A percentile compares a stretch with the other conserved stretches of the same genome.
Conservation (phyloP, 2,888 invertebrate species). For the Disparrhopalites patrizii region DNA sequence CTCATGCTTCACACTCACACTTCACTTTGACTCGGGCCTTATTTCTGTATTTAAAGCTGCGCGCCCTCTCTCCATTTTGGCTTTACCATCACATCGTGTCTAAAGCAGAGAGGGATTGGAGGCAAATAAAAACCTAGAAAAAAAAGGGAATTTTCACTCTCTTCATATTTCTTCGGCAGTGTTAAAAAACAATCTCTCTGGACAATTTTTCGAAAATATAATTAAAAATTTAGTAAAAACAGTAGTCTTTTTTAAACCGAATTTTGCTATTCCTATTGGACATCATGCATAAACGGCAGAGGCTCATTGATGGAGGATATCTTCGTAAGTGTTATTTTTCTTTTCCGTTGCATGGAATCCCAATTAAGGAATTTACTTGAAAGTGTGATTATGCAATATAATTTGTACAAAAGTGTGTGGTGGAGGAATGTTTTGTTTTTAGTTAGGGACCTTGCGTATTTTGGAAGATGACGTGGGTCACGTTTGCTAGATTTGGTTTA, state of each 20-base stretch:
- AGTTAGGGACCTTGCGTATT: too few relatives aligned
- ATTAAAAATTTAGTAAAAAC: background rate
- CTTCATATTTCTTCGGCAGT: background rate
- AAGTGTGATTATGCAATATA: background rate
- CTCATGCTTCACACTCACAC: too few relatives aligned
- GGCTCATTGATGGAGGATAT: conserved; percentile 10
- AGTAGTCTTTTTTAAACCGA: background rate
- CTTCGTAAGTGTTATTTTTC: conserved; percentile 17
- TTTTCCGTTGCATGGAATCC: background rate
- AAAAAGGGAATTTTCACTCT: background rate
- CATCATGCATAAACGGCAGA: conserved; percentile 14
- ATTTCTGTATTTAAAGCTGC: background rate
- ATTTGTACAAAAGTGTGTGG: too few relatives aligned
- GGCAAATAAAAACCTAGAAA: conserved; percentile 6
- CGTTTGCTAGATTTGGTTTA: too few relatives aligned
- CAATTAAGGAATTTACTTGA: background rate
- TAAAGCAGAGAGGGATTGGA: background rate
- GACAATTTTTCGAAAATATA: background rate
- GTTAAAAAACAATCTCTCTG: background rate
- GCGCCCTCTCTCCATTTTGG: conserved; percentile 3
- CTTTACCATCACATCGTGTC: conserved; percentile 2
- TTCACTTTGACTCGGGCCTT: too few relatives aligned
- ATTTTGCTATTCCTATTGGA: background rate
- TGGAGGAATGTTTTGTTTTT: too few relatives aligned
- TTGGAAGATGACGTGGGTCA: too few relatives aligned